Conservation (phyloP, 2,797 vertebrate species). For the Heteromormyrus szaboi region DNA sequence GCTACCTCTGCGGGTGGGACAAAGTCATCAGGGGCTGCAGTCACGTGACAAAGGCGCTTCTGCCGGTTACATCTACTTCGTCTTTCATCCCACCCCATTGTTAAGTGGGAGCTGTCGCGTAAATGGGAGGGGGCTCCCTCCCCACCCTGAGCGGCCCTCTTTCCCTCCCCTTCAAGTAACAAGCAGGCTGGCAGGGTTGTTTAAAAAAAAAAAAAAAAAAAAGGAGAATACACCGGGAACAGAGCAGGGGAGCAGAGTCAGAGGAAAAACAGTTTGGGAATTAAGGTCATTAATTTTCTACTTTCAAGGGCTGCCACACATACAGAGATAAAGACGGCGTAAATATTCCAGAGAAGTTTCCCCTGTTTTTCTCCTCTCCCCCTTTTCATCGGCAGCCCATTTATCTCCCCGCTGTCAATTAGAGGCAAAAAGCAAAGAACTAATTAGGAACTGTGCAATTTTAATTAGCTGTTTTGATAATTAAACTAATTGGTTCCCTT, state of each 20-base stretch:
- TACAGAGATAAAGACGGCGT: slow-evolving; percentile 99
- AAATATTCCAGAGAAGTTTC: slow-evolving; percentile 99
- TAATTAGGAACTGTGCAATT: slow-evolving; percentile 99
- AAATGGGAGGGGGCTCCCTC: slow-evolving; percentile 84
- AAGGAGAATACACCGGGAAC: slow-evolving; percentile 74
- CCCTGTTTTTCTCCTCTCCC: slow-evolving; percentile 81
- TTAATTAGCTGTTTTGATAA: slow-evolving; percentile 99
- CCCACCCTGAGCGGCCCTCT: slow-evolving; percentile 77
- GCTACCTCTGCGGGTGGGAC: neutral
- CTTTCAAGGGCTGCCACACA: slow-evolving; percentile 99
- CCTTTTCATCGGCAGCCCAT: slow-evolving; percentile 97
- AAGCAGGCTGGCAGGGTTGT: slow-evolving; percentile 88
- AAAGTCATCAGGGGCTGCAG: neutral
- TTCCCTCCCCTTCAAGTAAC: slow-evolving; percentile 80
- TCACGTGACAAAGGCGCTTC: slow-evolving; percentile 67
- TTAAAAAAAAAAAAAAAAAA: slow-evolving; percentile 59
- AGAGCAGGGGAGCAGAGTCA: slow-evolving; percentile 83
- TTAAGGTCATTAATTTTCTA: slow-evolving; percentile 99
- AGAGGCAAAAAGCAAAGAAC: slow-evolving; percentile 99
- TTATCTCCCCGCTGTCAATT: slow-evolving; percentile 99
- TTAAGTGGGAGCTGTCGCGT: slow-evolving; percentile 96
- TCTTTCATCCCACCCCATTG: slow-evolving; percentile 94
- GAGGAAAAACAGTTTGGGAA: slow-evolving; percentile 99
- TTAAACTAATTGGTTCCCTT: slow-evolving; percentile 98
- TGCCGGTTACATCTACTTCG: slow-evolving; percentile 95